Conservation (phyloP, 2,113 vertebrate species). For the Aphelocoma coerulescens region DNA sequence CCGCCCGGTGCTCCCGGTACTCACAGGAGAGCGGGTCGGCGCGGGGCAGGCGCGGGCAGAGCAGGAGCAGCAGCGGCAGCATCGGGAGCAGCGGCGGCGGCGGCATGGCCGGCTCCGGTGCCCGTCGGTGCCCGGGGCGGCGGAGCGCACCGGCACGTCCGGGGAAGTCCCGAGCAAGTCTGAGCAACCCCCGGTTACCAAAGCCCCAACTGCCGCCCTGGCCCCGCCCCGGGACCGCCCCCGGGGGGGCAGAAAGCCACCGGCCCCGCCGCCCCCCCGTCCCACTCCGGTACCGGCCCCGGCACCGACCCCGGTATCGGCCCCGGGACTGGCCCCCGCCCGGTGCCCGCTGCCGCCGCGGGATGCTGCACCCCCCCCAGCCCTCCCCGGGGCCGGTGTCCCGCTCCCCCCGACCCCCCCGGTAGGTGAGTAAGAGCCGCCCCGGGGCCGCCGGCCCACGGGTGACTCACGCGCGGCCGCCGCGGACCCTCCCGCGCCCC, state of each 20-base stretch:
- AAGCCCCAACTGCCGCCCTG: too few relatives aligned
- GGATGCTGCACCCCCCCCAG: too few relatives aligned
- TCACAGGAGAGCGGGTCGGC: conserved; percentile 59
- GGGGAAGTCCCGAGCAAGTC: too few relatives aligned
- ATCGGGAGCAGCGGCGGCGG: neutral
- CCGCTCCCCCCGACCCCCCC: neutral
- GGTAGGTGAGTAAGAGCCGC: neutral
- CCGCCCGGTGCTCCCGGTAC: conserved; percentile 4
- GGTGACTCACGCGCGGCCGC: neutral
- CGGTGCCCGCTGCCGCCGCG: too few relatives aligned
- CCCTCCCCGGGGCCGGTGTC: neutral
- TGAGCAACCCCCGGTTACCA: too few relatives aligned
- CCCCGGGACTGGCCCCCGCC: too few relatives aligned
- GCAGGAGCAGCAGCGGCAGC: neutral
- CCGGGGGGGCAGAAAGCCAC: too few relatives aligned
- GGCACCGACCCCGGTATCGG: too few relatives aligned
- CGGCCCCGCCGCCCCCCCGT: too few relatives aligned
- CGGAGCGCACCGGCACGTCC: too few relatives aligned
- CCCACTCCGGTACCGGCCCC: too few relatives aligned
- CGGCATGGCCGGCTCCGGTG: conserved; percentile 33
- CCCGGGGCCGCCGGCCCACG: neutral
- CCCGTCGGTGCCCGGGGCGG: conserved; percentile 13
- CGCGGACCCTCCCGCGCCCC: neutral
- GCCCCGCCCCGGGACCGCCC: too few relatives aligned
- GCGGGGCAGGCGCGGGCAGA: conserved; percentile 43